Conservation (phyloP, 2,797 vertebrate genomes). For the Propithecus deckenii region DNA sequence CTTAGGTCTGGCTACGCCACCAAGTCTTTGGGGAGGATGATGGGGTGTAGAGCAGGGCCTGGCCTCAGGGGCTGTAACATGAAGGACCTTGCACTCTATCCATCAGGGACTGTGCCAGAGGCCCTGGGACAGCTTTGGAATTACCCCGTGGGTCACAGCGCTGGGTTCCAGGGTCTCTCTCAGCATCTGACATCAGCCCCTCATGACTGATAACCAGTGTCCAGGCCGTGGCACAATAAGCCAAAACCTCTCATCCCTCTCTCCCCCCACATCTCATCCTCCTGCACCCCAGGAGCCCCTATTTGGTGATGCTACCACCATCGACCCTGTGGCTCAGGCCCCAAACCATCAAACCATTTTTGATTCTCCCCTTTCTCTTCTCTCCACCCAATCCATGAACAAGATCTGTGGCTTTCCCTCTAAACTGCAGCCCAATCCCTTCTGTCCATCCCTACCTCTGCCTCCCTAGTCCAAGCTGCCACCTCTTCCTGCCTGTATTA, state of each 20-base stretch:
- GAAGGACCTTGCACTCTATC: background rate
- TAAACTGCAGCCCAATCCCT: background rate
- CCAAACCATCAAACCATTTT: background rate
- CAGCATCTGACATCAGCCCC: no score
- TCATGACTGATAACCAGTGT: background rate
- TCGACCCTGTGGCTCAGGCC: background rate
- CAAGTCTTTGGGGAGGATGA: background rate
- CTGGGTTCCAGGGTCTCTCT: background rate
- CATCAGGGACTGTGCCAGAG: background rate
- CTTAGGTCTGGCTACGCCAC: background rate
- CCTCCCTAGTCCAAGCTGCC: background rate
- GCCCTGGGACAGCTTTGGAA: background rate
- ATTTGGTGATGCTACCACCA: background rate
- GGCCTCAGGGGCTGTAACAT: background rate
- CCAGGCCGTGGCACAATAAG: background rate
- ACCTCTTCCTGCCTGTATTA: background rate
- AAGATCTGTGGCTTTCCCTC: background rate
- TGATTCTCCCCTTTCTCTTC: background rate
- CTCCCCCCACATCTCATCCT: background rate
- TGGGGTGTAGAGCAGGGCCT: accelerated
- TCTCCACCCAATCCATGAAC: background rate
- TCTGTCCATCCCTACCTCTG: background rate
- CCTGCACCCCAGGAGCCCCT: background rate
- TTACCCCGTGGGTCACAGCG: background rate
- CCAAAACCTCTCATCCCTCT: no score